Evolutionary conservation across 1,140 invertebrate genomes (phyloP).

Genomic region (Daktulosphaira vitifoliae): DNA sequence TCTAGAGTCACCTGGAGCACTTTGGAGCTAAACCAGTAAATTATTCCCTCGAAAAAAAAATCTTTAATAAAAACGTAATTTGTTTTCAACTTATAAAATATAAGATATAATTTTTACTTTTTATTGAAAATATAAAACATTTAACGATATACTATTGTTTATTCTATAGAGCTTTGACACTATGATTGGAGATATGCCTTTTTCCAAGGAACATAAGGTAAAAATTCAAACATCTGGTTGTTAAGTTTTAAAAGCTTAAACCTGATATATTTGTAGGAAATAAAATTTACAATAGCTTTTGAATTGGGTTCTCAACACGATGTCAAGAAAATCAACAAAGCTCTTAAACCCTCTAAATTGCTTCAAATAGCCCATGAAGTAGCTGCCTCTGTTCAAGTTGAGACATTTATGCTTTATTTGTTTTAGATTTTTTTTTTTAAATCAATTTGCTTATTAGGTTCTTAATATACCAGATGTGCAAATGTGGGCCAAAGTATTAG

Average conservation of each 20-base stretch:
- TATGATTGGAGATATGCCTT: not conserved
- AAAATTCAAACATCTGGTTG: not conserved
- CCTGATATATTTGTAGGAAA: conserved; percentile 39
- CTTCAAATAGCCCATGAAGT: conserved; percentile 64
- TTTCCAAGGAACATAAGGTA: conserved; percentile 9
- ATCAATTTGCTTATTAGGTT: conserved; percentile 46
- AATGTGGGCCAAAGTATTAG: conserved; percentile 51
- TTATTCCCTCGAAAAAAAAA: conserved; percentile 21
- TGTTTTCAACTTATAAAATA: not conserved
- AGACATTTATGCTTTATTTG: too few relatives aligned
- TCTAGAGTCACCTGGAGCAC: conserved; percentile 27
- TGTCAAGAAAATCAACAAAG: conserved; percentile 27
- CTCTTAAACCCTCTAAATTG: conserved; percentile 20
- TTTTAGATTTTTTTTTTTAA: not conserved
- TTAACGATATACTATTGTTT: not conserved
- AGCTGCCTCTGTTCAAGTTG: conserved; percentile 58
- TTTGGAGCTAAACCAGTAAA: conserved; percentile 28
- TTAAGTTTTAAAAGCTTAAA: not conserved
- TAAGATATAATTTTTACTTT: not conserved
- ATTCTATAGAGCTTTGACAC: conserved; percentile 9
- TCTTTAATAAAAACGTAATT: conserved; percentile 22
- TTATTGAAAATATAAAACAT: not conserved
- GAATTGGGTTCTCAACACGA: conserved; percentile 54
- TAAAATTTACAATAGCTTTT: conserved; percentile 67
- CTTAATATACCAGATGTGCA: conserved; percentile 73